Evolutionary conservation across 2,797 vertebrate genomes (phyloP), one percentile per base, ranked within the genome.

Genomic region (Dallia pectoralis): DNA sequence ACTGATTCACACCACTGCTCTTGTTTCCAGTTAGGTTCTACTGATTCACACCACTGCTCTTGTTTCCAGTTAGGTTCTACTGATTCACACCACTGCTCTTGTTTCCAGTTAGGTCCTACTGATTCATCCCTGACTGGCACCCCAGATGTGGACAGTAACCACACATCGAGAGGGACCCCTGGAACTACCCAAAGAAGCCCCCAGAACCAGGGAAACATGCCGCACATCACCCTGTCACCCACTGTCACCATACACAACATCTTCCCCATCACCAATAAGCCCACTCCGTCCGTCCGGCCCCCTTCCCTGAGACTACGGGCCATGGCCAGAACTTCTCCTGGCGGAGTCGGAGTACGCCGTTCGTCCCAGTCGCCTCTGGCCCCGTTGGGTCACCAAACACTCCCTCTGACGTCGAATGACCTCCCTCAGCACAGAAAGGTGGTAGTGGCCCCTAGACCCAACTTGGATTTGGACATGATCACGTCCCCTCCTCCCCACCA

Each of bases 361-460:
- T 44, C 77, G 70, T 69, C 76, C 32, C 72, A 67, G 67, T 78
- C 77, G 9, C 77, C 76, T 59, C 30, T 82, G 71, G 16, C 33
- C 40, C 48, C 30, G 16, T n/a, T n/a, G n/a, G n/a, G n/a, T n/a
- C n/a, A n/a, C n/a, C n/a, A n/a, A n/a, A n/a, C n/a, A n/a, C n/a
- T n/a, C n/a, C n/a, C n/a, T n/a, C n/a, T n/a, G n/a, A n/a, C n/a
- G n/a, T n/a, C n/a, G 0, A 73, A 56, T 48, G 51, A 5, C 5
- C 73, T 27, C 0, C 36, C 25, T 3, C 33, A 56, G 53, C 53
- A 56, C 53, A 56, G 22, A 9, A 56, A 56, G 53, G 53, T 56
- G 8, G 9, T 56, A 25, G 53, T 56, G 53, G 22, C 25, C 53
- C 76, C n/a, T 51, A 74, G 32, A 14, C 74, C 19, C 51, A 70